A percentile compares a stretch with the other conserved stretches of the same genome.
Conservation (phyloP, 2,797 vertebrate genomes). For the Melanogrammus aeglefinus region DNA sequence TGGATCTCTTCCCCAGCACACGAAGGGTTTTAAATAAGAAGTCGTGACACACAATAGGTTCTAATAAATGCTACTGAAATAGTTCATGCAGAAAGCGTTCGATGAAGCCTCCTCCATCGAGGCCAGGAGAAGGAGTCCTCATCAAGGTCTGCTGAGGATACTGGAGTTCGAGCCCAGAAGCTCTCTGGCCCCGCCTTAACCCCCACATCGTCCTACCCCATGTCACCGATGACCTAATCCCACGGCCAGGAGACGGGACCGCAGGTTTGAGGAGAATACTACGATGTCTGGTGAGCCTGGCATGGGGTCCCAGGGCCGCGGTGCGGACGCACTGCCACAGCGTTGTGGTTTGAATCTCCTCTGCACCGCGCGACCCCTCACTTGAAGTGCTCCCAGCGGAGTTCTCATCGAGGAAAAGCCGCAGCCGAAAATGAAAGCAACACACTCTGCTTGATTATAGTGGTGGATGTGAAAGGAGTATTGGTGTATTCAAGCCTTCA, state of each 20-base stretch:
- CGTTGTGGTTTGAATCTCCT: neutral
- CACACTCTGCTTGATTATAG: neutral
- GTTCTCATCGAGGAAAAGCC: neutral
- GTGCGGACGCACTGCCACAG: neutral
- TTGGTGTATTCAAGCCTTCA: neutral
- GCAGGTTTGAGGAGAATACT: neutral
- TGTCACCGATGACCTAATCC: neutral
- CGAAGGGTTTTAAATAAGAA: neutral
- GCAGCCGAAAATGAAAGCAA: neutral
- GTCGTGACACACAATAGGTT: neutral
- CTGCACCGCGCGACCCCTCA: neutral
- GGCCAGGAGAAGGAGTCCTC: too few species aligned
- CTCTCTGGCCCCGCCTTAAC: too few species aligned
- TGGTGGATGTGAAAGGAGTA: neutral
- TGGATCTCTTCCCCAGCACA: neutral
- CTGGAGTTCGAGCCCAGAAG: too few species aligned
- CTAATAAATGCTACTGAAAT: too few species aligned
- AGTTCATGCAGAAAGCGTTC: too few species aligned
- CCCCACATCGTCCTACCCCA: too few species aligned
- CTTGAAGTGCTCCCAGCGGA: neutral
- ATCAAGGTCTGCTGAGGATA: too few species aligned
- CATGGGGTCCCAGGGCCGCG: neutral
- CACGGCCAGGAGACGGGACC: too few species aligned
- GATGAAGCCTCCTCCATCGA: too few species aligned
- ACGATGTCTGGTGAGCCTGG: neutral